Evolutionary conservation across 2,797 vertebrate genomes (phyloP).

Genomic region (Zonotrichia albicollis): DNA sequence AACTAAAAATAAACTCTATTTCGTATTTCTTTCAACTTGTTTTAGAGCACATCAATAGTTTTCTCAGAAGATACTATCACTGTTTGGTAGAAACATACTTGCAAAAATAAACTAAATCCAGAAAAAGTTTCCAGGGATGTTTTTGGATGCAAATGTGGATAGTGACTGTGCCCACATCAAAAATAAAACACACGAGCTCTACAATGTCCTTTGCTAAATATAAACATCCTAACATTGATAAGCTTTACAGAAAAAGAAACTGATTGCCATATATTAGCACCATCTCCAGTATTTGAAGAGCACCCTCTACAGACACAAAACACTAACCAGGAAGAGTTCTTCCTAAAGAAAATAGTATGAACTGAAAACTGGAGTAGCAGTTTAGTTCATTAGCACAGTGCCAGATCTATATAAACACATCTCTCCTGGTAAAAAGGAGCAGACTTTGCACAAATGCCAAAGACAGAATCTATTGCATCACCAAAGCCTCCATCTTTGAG

Average conservation of each 20-base stretch:
- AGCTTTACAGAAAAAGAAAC: background rate
- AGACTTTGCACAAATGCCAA: background rate
- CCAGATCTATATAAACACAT: background rate
- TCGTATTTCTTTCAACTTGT: conserved; percentile 16
- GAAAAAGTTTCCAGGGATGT: conserved; percentile 43
- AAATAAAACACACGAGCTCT: background rate
- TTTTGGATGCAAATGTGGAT: conserved; percentile 42
- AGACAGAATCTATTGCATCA: background rate
- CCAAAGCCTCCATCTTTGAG: background rate
- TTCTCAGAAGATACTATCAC: conserved; percentile 68
- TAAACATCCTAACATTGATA: background rate
- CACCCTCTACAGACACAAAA: conserved; percentile 56
- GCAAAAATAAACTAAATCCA: conserved; percentile 60
- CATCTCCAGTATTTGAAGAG: conserved; percentile 33
- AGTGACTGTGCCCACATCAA: conserved; percentile 14
- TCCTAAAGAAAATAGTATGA: background rate
- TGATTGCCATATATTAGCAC: background rate
- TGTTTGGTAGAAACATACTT: conserved; percentile 60
- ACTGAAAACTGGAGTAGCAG: background rate
- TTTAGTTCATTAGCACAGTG: background rate
- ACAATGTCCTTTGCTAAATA: background rate
- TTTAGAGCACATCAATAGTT: conserved; percentile 40
- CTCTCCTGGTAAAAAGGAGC: background rate
- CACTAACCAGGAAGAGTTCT: background rate
- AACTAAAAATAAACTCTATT: conserved; percentile 7